Percentiles rank a stretch among this genome's conserved stretches.
phyloP scores from a whole-genome alignment of 2,888 invertebrate genomes.

The Caradrina kadenii region DNA sequence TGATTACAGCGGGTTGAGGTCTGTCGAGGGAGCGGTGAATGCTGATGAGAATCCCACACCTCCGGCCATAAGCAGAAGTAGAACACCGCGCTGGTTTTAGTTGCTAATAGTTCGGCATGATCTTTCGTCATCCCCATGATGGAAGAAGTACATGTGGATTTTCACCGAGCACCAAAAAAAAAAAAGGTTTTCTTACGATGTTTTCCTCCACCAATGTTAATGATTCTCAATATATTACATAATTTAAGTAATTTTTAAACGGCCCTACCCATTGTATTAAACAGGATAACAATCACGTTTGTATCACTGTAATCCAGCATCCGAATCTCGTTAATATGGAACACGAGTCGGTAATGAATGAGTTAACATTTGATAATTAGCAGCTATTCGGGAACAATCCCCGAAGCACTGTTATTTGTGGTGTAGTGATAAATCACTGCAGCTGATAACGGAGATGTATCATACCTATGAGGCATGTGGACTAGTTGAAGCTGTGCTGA shows the following conservation, averaged over 20 bases:
- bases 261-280: neutral
- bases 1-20: too few species aligned
- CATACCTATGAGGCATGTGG: conserved; percentile 4
- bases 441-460: conserved; percentile 17
- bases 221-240: too few species aligned
- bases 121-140: too few species aligned
- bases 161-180: too few species aligned
- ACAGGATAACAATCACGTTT: conserved; percentile 12
- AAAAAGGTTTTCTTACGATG: too few species aligned
- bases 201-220: too few species aligned
- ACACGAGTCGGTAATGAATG: conserved; percentile 47
- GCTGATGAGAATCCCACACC: too few species aligned
- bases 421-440: conserved; percentile 32
- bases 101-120: too few species aligned
- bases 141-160: too few species aligned
- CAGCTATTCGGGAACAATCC: conserved; percentile 10
- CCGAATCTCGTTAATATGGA: conserved; percentile 21
- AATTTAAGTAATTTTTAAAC: neutral
- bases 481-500: neutral
- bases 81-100: too few species aligned
- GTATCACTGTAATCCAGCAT: neutral
- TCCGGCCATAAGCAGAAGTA: too few species aligned
- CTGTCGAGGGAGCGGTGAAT: too few species aligned
- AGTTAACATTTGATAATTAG: conserved; percentile 55
- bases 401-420: conserved; percentile 43